A percentile compares a stretch with the other conserved stretches of the same genome.
Conservation (phyloP, 2,797 vertebrate genomes). For the Acipenser ruthenus region DNA sequence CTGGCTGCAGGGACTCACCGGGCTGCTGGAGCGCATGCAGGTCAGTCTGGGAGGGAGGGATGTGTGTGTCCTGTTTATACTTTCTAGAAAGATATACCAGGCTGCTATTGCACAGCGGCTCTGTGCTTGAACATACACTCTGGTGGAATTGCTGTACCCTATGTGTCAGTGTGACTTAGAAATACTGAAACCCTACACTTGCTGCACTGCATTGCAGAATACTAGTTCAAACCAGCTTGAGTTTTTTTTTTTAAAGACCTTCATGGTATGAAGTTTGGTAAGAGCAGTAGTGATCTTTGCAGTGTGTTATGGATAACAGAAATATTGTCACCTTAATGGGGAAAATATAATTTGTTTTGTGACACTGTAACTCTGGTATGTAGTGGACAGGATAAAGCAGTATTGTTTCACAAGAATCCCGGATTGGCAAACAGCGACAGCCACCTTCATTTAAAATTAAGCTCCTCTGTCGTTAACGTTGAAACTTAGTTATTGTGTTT, state of each 20-base stretch:
- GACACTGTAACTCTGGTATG: no score
- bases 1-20: constrained; percentile 90
- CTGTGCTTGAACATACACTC: no score
- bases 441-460: no score
- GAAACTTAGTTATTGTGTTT: not conserved
- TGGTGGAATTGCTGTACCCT: not conserved
- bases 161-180: not conserved
- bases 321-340: no score
- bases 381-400: no score
- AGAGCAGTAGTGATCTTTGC: no score
- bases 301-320: no score
- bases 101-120: no score
- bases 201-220: not conserved
- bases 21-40: constrained; percentile 93
- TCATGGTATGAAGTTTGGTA: not conserved
- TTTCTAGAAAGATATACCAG: constrained; percentile 21
- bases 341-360: no score
- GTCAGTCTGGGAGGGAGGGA: constrained; percentile 52
- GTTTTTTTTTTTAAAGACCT: not conserved
- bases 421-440: no score
- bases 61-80: not conserved
- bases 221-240: not conserved
- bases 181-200: not conserved
- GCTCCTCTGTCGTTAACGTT: no score
- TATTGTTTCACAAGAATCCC: no score